Conservation (phyloP, 37 sponge, comb jelly and placozoan species). For the Beroe forskalii region DNA sequence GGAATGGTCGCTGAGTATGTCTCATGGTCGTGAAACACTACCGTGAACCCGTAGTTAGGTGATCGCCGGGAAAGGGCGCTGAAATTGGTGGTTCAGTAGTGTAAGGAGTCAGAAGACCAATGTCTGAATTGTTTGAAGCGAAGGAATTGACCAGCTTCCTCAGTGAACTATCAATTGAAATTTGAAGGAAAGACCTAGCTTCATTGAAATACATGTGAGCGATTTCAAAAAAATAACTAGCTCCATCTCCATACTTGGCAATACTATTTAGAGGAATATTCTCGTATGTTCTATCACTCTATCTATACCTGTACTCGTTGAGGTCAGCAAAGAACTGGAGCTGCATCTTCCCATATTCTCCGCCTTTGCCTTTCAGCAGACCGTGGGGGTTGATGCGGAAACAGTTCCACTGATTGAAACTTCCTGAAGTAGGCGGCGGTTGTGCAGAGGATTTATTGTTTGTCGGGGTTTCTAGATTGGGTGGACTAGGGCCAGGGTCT, state of each 20-base stretch:
- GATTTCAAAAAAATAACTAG: too few species aligned
- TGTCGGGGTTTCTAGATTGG: neutral
- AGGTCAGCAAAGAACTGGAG: constrained; percentile 53
- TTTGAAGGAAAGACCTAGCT: neutral
- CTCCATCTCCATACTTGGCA: too few species aligned
- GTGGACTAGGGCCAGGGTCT: too few species aligned
- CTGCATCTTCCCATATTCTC: constrained; percentile 42
- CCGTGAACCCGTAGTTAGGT: constrained; percentile 43
- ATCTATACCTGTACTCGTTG: constrained; percentile 40
- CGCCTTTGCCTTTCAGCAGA: constrained; percentile 2
- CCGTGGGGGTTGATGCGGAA: constrained; percentile 49
- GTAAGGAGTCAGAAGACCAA: neutral
- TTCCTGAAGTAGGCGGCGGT: too few species aligned
- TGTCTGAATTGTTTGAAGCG: too few species aligned
- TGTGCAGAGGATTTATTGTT: neutral
- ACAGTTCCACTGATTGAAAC: constrained; percentile 27
- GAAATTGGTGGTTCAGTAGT: neutral
- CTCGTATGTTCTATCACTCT: neutral
- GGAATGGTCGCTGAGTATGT: constrained; percentile 23
- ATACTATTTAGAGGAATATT: neutral
- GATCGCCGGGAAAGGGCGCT: neutral
- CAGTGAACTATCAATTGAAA: neutral
- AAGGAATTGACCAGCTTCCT: too few species aligned
- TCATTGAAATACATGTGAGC: neutral
- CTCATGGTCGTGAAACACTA: constrained; percentile 56